A percentile compares a stretch with the other conserved stretches of the same genome.
Conservation (phyloP, 2,888 invertebrate genomes). For the Parnassius orleans region DNA sequence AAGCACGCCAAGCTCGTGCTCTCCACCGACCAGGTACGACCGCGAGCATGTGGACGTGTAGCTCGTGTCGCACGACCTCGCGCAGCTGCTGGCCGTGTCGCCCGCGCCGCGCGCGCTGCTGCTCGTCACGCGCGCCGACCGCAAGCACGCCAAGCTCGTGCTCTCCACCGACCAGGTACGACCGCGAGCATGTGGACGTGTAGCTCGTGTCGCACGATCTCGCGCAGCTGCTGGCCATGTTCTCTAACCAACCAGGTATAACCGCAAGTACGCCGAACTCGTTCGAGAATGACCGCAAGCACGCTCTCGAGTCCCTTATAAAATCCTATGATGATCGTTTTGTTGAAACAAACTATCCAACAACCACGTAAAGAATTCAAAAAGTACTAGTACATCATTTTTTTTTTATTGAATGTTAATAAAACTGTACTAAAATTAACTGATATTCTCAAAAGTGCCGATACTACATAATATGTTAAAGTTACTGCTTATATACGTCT, state of each 20-base stretch:
- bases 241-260: conserved; percentile 55
- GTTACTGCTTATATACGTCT: background rate
- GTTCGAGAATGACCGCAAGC: conserved; percentile 84
- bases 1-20: conserved; percentile 97
- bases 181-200: background rate
- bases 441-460: too few species aligned
- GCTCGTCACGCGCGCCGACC: conserved; percentile 94
- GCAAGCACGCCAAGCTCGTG: conserved; percentile 96
- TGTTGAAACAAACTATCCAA: too few species aligned
- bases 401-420: too few species aligned
- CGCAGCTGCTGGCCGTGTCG: conserved; percentile 96
- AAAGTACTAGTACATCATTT: too few species aligned
- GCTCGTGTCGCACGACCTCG: too few species aligned
- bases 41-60: background rate
- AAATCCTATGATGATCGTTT: too few species aligned
- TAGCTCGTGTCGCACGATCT: too few species aligned
- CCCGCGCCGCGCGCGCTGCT: conserved; percentile 94
- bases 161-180: conserved; percentile 93
- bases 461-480: background rate
- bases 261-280: conserved; percentile 95
- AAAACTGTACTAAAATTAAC: too few species aligned
- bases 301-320: too few species aligned
- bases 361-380: too few species aligned
- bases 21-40: conserved; percentile 90
- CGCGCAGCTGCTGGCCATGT: conserved; percentile 93